These are phyloP conservation scores for Daktulosphaira vitifoliae DNA, from an alignment of 1,140 invertebrate species.

Conservation along the genomic window DNA sequence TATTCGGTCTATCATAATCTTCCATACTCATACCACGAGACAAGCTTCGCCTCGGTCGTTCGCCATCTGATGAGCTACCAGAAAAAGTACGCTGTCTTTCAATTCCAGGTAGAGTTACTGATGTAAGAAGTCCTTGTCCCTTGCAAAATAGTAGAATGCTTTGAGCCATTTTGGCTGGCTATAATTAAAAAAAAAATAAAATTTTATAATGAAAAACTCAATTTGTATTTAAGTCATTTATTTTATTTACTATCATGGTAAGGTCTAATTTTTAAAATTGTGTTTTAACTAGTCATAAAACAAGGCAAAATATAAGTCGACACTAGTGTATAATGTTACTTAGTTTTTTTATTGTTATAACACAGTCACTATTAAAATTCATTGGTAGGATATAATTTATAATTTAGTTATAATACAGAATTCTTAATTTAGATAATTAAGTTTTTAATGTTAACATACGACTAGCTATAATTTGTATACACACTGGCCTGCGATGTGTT, in stretches of 20 bases:
- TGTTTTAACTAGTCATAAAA: no score
- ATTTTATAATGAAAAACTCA: neutral
- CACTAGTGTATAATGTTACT: no score
- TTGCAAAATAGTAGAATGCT: slow-evolving; percentile 73
- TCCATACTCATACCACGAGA: slow-evolving; percentile 69
- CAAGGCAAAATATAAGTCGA: no score
- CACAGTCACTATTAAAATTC: no score
- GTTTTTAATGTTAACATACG: no score
- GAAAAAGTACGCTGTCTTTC: slow-evolving; percentile 53
- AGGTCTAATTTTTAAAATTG: slow-evolving; percentile 11
- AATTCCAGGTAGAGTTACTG: slow-evolving; percentile 60
- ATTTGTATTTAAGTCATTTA: neutral
- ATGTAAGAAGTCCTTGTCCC: slow-evolving; percentile 66
- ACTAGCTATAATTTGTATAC: no score
- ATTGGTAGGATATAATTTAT: no score
- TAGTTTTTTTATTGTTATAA: no score
- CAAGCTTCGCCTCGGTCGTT: slow-evolving; percentile 46
- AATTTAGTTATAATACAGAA: no score
- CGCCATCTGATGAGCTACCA: slow-evolving; percentile 47
- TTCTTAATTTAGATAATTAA: no score
- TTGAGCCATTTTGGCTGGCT: slow-evolving; percentile 73
- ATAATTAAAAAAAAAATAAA: slow-evolving; percentile 37
- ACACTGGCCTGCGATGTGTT: no score
- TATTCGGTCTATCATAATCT: slow-evolving; percentile 70
- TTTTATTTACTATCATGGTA: neutral